These are phyloP conservation scores for Mesembrinibis cayennensis DNA, from an alignment of 2,113 vertebrate species.

Conservation along the genomic window DNA sequence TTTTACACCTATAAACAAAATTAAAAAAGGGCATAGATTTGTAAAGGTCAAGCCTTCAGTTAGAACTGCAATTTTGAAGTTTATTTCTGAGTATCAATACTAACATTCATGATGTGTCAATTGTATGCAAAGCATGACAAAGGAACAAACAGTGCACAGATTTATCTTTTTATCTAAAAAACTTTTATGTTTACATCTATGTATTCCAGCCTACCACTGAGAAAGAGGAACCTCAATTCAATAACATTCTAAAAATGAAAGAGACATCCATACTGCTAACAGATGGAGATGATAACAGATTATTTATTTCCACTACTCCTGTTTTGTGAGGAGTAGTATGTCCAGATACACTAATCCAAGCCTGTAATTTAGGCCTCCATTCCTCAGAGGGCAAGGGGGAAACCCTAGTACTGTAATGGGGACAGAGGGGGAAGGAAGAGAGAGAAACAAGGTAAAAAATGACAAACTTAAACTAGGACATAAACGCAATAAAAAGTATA, in stretches of 20 bases:
- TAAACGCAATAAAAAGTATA: neutral
- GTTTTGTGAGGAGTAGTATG: neutral
- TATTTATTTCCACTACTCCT: neutral
- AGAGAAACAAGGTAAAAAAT: neutral
- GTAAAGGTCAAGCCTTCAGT: neutral
- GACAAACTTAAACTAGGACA: neutral
- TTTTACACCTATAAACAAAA: slow-evolving; percentile 86
- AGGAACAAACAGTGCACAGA: neutral
- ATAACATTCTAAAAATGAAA: neutral
- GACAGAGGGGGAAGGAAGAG: neutral
- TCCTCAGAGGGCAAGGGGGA: neutral
- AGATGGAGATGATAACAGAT: neutral
- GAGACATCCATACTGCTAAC: neutral
- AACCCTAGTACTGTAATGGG: neutral
- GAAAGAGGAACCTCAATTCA: neutral
- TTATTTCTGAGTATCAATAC: neutral
- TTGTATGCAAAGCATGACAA: neutral
- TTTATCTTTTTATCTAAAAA: neutral
- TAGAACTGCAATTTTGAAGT: neutral
- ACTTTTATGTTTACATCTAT: neutral
- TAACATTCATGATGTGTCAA: neutral
- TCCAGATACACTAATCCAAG: neutral
- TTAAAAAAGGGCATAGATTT: neutral
- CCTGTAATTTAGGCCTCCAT: neutral
- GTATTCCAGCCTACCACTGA: neutral